Conservation (phyloP, 2,113 vertebrate genomes). For the Sapajus apella region DNA sequence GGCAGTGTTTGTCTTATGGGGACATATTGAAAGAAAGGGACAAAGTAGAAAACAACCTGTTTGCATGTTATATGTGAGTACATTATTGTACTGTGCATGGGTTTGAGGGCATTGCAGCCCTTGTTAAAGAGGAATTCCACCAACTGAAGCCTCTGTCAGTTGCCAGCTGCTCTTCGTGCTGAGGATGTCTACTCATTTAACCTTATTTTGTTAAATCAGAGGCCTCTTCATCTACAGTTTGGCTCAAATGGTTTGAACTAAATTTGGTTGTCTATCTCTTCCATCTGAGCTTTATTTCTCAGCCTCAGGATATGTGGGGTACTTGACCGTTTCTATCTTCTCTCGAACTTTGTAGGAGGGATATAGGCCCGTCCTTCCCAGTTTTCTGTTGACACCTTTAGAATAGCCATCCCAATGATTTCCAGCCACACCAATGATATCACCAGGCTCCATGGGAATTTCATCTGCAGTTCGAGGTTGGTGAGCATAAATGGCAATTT, state of each 20-base stretch:
- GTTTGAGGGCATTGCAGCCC: constrained; percentile 78
- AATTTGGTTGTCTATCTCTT: constrained; percentile 64
- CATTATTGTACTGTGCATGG: constrained; percentile 78
- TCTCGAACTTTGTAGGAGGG: constrained; percentile 99
- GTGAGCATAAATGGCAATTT: constrained; percentile 96
- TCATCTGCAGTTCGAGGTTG: constrained; percentile 93
- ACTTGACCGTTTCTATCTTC: constrained; percentile 98
- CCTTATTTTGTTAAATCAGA: constrained; percentile 66
- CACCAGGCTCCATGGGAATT: constrained; percentile 96
- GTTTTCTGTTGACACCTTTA: constrained; percentile 97
- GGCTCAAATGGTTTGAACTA: constrained; percentile 71
- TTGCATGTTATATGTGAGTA: constrained; percentile 78
- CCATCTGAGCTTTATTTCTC: constrained; percentile 88
- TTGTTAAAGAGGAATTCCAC: constrained; percentile 79
- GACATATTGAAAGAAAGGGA: constrained; percentile 81
- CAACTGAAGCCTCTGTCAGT: constrained; percentile 74
- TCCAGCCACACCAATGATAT: constrained; percentile 97
- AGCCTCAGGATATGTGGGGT: constrained; percentile 96
- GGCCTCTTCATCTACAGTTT: constrained; percentile 73
- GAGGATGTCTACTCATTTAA: constrained; percentile 75
- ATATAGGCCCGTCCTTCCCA: constrained; percentile 97
- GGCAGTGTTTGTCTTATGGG: constrained; percentile 87
- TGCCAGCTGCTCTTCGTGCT: constrained; percentile 76
- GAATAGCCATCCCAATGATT: constrained; percentile 99
- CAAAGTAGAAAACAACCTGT: constrained; percentile 83